A percentile compares a stretch with the other conserved stretches of the same genome.
phyloP scores from a whole-genome alignment of 1,140 invertebrate genomes.

The Zaprionus vittiger region DNA sequence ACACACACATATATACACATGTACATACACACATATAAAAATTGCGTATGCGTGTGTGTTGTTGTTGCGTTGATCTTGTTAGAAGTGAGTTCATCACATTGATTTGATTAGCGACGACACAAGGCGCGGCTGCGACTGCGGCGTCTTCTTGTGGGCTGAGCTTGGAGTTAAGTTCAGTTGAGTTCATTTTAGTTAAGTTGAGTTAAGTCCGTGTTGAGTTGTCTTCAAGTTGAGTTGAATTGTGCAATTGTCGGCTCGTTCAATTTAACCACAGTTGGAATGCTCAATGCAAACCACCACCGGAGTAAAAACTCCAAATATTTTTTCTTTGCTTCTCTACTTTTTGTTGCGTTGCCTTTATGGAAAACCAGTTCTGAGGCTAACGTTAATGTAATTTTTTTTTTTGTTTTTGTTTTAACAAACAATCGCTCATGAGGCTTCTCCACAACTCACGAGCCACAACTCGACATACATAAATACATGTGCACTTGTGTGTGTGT shows the following conservation, averaged over 20 bases:
- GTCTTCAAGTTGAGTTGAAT: constrained; percentile 21
- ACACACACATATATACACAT: constrained; percentile 1
- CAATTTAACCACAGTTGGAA: constrained; percentile 65
- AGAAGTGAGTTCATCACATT: constrained; percentile 54
- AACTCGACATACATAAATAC: constrained; percentile 18
- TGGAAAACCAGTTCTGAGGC: constrained; percentile 44
- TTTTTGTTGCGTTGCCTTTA: constrained; percentile 24
- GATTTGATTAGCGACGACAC: constrained; percentile 40
- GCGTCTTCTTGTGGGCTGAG: not conserved
- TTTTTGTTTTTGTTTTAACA: constrained; percentile 50
- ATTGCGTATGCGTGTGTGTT: constrained; percentile 4
- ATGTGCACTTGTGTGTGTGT: constrained; percentile 2
- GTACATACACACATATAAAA: not conserved
- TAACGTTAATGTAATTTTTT: constrained; percentile 27
- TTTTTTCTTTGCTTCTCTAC: constrained; percentile 8
- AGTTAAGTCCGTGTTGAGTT: not conserved
- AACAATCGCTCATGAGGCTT: constrained; percentile 45
- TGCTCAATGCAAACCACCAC: constrained; percentile 57
- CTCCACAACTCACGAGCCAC: constrained; percentile 27
- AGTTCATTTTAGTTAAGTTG: not conserved
- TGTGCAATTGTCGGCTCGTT: constrained; percentile 65
- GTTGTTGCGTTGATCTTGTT: constrained; percentile 40
- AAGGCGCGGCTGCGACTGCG: constrained; percentile 29
- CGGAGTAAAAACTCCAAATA: constrained; percentile 54
- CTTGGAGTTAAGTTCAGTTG: not conserved